Percentiles rank a stretch among this genome's conserved stretches.
Evolutionary conservation across 2,113 vertebrate species (phyloP).

Genomic region (Bos taurus): DNA sequence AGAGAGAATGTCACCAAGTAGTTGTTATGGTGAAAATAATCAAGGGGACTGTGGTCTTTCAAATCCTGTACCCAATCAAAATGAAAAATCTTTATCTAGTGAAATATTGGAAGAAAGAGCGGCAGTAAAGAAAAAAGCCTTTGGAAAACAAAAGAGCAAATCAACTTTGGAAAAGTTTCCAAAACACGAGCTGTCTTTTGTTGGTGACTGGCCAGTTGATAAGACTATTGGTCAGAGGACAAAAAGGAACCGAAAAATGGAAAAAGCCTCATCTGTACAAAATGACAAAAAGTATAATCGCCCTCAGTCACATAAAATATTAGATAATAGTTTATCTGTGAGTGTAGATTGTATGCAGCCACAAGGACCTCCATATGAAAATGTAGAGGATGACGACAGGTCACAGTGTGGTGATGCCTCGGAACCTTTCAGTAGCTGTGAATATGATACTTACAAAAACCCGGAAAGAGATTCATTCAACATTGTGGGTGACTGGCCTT

Average conservation of each 20-base stretch:
- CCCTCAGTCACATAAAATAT: constrained; percentile 23
- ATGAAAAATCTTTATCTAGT: background rate
- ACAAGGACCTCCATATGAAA: constrained; percentile 34
- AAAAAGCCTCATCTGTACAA: constrained; percentile 70
- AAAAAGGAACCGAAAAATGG: constrained; percentile 78
- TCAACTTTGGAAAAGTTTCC: constrained; percentile 44
- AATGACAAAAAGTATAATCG: constrained; percentile 46
- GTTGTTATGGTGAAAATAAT: constrained; percentile 13
- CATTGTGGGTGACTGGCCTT: constrained; percentile 81
- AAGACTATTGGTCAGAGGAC: constrained; percentile 86
- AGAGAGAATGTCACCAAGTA: background rate
- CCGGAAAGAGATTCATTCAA: constrained; percentile 73
- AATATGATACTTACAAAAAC: constrained; percentile 42
- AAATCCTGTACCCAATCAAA: constrained; percentile 24
- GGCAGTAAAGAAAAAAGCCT: constrained; percentile 23
- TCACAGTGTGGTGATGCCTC: background rate
- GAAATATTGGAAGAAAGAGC: constrained; percentile 36
- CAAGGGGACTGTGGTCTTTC: constrained; percentile 35
- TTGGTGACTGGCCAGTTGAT: constrained; percentile 93
- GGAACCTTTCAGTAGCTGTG: constrained; percentile 8
- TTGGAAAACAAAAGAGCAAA: constrained; percentile 58
- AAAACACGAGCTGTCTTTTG: constrained; percentile 81
- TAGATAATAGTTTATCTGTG: background rate
- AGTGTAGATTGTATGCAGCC: background rate
- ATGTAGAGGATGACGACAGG: constrained; percentile 19